Base-by-base conservation (phyloP, 1,140 invertebrate genomes). In the Anoplolepis gracilipes region DNA sequence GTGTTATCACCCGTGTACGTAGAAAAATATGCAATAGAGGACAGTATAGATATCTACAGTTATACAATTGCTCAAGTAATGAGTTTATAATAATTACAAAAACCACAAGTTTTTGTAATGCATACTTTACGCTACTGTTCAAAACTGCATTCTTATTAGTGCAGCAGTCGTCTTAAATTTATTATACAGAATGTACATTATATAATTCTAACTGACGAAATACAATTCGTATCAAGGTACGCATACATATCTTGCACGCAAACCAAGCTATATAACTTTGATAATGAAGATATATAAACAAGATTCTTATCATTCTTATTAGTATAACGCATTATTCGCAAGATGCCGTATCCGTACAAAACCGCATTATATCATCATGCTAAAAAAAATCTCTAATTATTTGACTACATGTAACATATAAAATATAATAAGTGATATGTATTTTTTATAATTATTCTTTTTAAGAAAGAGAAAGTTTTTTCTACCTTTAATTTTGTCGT, bases 211-310 rank as follows among this genome's bases (percentile, higher is more conserved):
- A 22, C 28, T 39, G n/a, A n/a, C 22, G 13, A 75, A n/a, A 36
- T 75, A 25, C 0, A 72, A 19, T 6, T 72, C 3, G 13, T 55
- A 72, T 73, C 53, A 57, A 36, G n/a, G 22, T 19, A 49, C 46
- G 3, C 7, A 13, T 46, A 11, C 57, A 19, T 57, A 25, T 57
- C 11, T 36, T 36, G 55, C 6, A n/a, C 49, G 55, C 46, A 16
- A 49, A 49, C 46, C 46, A 73, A 36, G 19, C 30, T 62, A 73
- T 55, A 1, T 30, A 73, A 57, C 49, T 57, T 57, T 57, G 70
- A 75, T 75, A 75, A 73, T 22, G 5, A 22, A 33, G n/a, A 57
- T n/a, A 22, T n/a, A 22, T 10, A 57, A n/a, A 57, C 6, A 57
- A 22, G n/a, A 57, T 57, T 57, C 49, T 57, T 73, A 57, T 73